Percentiles rank a stretch among this genome's conserved stretches.
Conservation (phyloP, 2,888 invertebrate species). For the Myopa tessellatipennis region DNA sequence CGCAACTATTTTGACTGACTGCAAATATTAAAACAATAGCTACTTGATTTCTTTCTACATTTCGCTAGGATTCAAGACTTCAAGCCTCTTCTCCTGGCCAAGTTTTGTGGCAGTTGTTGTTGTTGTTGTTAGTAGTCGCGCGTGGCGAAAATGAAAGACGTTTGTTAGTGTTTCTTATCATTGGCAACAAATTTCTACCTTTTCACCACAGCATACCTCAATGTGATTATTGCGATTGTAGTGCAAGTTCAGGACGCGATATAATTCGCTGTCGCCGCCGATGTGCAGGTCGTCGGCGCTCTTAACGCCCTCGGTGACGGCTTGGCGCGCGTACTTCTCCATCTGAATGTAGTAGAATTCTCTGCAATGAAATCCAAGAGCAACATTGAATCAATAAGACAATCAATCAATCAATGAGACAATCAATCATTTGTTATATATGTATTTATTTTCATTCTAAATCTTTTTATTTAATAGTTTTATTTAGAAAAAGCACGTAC, state of each 20-base stretch:
- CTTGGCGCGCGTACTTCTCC: conserved; percentile 99
- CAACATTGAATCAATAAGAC: too few species aligned
- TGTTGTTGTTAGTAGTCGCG: conserved; percentile 6
- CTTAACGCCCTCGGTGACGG: conserved; percentile 95
- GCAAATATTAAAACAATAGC: background rate
- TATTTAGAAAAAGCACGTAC: too few species aligned
- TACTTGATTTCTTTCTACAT: background rate
- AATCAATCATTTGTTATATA: too few species aligned
- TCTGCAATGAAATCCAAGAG: conserved; percentile 72
- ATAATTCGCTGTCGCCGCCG: conserved; percentile 95
- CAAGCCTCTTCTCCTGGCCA: background rate
- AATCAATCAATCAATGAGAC: too few species aligned
- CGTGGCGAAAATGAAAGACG: conserved; percentile 4
- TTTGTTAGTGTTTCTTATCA: conserved; percentile 6
- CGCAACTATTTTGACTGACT: conserved; percentile 1
- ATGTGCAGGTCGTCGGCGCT: conserved; percentile 93
- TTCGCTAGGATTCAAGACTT: background rate
- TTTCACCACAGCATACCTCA: conserved; percentile 62
- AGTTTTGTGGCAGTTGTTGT: background rate
- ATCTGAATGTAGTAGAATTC: conserved; percentile 99
- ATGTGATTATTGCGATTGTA: conserved; percentile 90
- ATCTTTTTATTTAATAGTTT: too few species aligned
- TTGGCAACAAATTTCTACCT: conserved; percentile 44
- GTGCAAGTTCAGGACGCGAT: conserved; percentile 97
- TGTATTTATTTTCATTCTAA: too few species aligned